Evolutionary conservation across 2,113 vertebrate genomes (phyloP).

Genomic region (Mirounga angustirostris): DNA sequence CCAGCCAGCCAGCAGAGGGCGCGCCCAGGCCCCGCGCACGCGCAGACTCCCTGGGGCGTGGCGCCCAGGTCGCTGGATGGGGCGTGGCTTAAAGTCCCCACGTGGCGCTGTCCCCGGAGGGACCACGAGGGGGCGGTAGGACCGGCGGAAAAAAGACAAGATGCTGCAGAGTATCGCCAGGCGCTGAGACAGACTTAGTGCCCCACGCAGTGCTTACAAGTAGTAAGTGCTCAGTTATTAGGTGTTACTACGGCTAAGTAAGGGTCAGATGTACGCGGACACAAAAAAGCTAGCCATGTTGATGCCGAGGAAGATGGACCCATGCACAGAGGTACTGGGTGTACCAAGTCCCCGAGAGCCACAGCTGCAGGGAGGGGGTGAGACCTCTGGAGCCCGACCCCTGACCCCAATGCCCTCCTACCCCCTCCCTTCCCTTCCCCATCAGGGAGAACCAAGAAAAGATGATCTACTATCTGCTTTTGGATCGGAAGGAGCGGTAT

Average conservation of each 20-base stretch:
- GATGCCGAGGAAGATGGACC: neutral
- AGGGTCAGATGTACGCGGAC: neutral
- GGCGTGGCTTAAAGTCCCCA: neutral
- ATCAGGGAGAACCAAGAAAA: slow-evolving; percentile 96
- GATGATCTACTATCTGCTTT: slow-evolving; percentile 96
- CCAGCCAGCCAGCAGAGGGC: neutral
- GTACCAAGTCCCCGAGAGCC: neutral
- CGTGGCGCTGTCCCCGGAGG: neutral
- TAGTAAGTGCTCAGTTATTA: neutral
- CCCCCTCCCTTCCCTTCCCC: neutral
- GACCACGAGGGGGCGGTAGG: neutral
- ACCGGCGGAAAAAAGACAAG: neutral
- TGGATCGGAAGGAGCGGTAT: slow-evolving; percentile 96
- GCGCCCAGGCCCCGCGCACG: fast-evolving
- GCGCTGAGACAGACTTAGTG: neutral
- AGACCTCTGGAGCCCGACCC: neutral
- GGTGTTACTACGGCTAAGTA: neutral
- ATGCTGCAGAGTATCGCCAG: neutral
- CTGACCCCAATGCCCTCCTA: neutral
- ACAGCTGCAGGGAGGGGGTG: neutral
- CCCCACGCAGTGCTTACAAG: neutral
- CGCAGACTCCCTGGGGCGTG: fast-evolving
- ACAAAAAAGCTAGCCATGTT: neutral
- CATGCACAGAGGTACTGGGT: neutral
- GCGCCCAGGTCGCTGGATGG: neutral